Evolutionary conservation across 2,888 invertebrate genomes (phyloP).

Genomic region (Orchesella flavescens): DNA sequence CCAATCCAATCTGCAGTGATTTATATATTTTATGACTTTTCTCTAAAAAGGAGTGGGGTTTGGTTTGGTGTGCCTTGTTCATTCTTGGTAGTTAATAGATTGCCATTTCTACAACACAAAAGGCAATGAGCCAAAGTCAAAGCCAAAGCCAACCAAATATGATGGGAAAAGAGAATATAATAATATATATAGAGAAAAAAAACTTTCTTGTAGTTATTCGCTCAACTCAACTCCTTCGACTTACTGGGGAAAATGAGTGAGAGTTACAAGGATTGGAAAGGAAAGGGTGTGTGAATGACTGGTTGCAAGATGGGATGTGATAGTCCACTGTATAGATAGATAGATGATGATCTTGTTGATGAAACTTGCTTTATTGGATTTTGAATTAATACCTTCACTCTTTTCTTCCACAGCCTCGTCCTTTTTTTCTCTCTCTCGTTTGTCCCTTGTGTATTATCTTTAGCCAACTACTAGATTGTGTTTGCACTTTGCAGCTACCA

Average conservation of each 20-base stretch:
- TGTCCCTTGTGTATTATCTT: constrained; percentile 45
- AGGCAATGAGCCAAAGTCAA: no score
- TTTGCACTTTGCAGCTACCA: constrained; percentile 16
- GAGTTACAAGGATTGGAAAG: constrained; percentile 30
- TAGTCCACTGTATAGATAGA: constrained; percentile 16
- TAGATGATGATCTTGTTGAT: constrained; percentile 54
- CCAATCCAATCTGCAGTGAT: no score
- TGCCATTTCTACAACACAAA: not conserved
- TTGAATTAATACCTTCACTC: constrained; percentile 62
- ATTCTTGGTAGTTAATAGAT: not conserved
- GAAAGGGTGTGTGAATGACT: constrained; percentile 45
- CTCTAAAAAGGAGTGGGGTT: no score
- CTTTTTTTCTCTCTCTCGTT: not conserved
- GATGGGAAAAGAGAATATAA: no score
- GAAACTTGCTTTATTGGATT: constrained; percentile 62
- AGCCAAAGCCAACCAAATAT: no score
- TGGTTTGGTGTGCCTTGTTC: no score
- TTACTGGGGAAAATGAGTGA: constrained; percentile 1
- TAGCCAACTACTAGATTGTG: constrained; percentile 10
- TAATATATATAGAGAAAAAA: not conserved
- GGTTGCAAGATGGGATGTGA: constrained; percentile 29
- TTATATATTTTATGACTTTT: no score
- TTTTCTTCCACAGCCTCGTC: constrained; percentile 6
- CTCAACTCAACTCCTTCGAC: constrained; percentile 3
- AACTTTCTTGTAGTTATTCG: not conserved